Evolutionary conservation across 2,113 vertebrate genomes (phyloP).

Genomic region (Nicator chloris): DNA sequence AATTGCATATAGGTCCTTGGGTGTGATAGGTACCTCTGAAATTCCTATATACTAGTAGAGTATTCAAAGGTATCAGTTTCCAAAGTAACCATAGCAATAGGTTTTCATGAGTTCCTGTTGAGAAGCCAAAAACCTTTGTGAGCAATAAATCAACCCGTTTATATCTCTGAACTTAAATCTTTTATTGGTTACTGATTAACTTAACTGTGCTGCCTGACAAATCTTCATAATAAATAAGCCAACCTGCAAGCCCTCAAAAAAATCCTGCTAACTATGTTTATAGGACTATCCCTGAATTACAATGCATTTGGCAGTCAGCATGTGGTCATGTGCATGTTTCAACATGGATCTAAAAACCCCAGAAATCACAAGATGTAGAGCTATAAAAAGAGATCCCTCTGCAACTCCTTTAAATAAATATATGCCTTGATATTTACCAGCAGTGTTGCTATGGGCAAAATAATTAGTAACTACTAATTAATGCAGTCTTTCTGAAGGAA

Average conservation of each 20-base stretch:
- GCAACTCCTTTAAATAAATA: constrained; percentile 62
- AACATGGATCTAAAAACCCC: constrained; percentile 65
- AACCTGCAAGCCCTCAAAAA: constrained; percentile 46
- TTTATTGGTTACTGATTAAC: constrained; percentile 73
- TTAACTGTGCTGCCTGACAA: constrained; percentile 57
- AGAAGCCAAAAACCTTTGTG: constrained; percentile 54
- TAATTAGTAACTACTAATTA: constrained; percentile 26
- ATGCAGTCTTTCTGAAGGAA: neutral
- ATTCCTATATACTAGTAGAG: constrained; percentile 2
- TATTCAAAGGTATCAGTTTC: neutral
- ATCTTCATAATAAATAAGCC: constrained; percentile 64
- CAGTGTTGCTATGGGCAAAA: neutral
- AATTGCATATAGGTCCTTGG: neutral
- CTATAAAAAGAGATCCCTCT: constrained; percentile 52
- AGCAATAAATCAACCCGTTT: constrained; percentile 47
- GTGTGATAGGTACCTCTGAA: neutral
- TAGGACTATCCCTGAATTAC: constrained; percentile 42
- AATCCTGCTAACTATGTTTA: constrained; percentile 61
- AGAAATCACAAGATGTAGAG: constrained; percentile 51
- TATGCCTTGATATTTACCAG: constrained; percentile 53
- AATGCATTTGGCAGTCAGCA: constrained; percentile 64
- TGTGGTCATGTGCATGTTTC: constrained; percentile 55
- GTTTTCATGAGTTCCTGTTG: constrained; percentile 40
- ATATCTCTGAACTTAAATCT: constrained; percentile 64
- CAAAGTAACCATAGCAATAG: constrained; percentile 45